Evolutionary conservation across 2,888 invertebrate species (phyloP).

Genomic region (Reticulitermes lucifugus): DNA sequence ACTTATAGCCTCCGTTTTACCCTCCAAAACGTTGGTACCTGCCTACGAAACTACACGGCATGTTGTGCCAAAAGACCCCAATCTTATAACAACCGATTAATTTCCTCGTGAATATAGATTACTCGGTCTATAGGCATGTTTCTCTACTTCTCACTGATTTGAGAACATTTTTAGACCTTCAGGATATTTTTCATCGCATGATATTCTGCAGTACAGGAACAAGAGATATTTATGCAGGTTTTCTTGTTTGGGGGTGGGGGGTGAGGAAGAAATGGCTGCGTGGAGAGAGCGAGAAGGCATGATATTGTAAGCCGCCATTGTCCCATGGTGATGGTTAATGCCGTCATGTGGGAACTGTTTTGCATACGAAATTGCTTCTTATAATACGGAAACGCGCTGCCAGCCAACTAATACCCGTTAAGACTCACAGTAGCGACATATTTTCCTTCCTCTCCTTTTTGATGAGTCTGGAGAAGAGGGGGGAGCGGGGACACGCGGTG

Average conservation of each 20-base stretch:
- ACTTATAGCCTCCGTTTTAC: too few relatives aligned
- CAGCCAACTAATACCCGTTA: conserved; percentile 35
- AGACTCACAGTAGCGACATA: conserved; percentile 25
- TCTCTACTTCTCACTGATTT: not conserved
- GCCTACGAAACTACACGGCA: too few relatives aligned
- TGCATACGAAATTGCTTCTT: conserved; percentile 51
- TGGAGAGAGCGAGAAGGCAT: not conserved
- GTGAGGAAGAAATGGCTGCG: not conserved
- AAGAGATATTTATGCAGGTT: not conserved
- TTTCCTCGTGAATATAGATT: too few relatives aligned
- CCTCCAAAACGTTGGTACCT: too few relatives aligned
- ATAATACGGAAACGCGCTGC: conserved; percentile 34
- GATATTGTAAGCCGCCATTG: not conserved
- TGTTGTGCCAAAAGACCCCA: too few relatives aligned
- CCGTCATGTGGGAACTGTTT: conserved; percentile 49
- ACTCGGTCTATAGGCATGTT: too few relatives aligned
- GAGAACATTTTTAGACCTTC: not conserved
- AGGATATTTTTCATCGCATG: not conserved
- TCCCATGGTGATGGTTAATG: conserved; percentile 38
- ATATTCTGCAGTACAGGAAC: not conserved
- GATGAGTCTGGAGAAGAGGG: not conserved
- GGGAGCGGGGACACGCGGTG: not conserved
- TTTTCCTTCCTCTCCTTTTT: conserved; percentile 15
- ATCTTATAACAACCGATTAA: too few relatives aligned
- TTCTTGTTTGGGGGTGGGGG: not conserved